Base-by-base conservation (phyloP, 2,888 invertebrate species). In the Cataglyphis rosenhaueri region DNA sequence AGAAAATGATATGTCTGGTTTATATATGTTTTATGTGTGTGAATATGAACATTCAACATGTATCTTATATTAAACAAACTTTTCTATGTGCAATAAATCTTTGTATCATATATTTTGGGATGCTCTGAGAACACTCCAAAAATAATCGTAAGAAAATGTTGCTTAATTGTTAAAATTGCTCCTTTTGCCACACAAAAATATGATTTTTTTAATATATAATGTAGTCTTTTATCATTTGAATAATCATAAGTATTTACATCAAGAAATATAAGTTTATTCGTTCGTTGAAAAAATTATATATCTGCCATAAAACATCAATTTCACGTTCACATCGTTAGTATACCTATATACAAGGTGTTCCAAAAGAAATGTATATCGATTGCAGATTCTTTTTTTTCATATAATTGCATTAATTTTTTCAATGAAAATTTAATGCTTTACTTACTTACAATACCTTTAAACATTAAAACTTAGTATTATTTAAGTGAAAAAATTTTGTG, bases 251-350 rank as follows among this genome's bases (percentile, higher is more conserved):
- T 78, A 65, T 78, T 52, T 57, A 59, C 57, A 76, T 12, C 9
- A 38, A 44, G 15, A 32, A 70, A 70, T 68, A 41, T 41, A 57
- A 78, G 29, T 18, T 65, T 41, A 70, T 78, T 6, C 41, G 35
- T 68, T 70, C 70, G 57, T 78, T 78, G 32, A 78, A 78, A 79
- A 79, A 59, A 70, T 59, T 59, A 78, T 12, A 41, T 65, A 44
- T 59, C 1, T 41, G n/a, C 15, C 38, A 59, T 57, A 70, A 70
- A 44, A 70, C 44, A 59, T 48, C 32, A 71, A 59, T 70, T 57
- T 70, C 41, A 44, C 78, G 35, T 71, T 5, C 59, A 70, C 12
- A 59, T 44, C 3, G n/a, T 78, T 70, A 70, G 55, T 44, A 4
- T 59, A 6, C 4, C 32, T 32, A 59, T 70, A n/a, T 70, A 61